Base-by-base conservation (phyloP, 2,888 invertebrate species). In the Megaustenia siamemsis region DNA sequence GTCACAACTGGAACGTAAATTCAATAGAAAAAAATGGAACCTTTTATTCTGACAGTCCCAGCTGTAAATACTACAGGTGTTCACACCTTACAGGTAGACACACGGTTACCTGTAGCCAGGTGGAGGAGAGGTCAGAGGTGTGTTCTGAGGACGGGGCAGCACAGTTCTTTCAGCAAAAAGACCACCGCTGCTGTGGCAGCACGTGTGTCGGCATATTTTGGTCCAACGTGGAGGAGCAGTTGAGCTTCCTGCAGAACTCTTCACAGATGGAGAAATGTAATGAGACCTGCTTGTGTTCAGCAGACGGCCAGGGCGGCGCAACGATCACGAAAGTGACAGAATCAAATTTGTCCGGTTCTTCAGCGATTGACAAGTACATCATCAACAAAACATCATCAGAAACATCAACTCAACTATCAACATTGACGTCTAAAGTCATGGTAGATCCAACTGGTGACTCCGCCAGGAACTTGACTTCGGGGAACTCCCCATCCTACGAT, bases 11-110 rank as follows among this genome's bases (percentile, higher is more conserved):
- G 71, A 45, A 2, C 12, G 71, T 71, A 28, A 28, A 24, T 10
- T 0, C n/a, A 2, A 43, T 71, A 12, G 43, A 43, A 1, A 71
- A 43, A 43, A 71, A 71, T 71, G 71, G 71, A 71, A 71, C 71
- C 2, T 71, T 71, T 12, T 8, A 71, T 12, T 43, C 15, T 6
- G 71, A 71, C 3, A n/a, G 15, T 45, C 12, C 43, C 10, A 10
- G 43, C 1, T 71, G 71, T 43, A 71, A 71, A 71, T 71, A 71
- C 43, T 71, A 71, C 43, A 24, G 24, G 8, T 71, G 71, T n/a
- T 71, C 45, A 6, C 40, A 71, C n/a, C 28, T 43, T 6, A 43
- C 18, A n/a, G 43, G 21, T 1, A 43, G n/a, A 10, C n/a, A 71
- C 8, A 6, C 8, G 8, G 45, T 71, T n/a, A 21, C 43, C 3